Evolutionary conservation across 2,797 vertebrate genomes (phyloP).

Genomic region (Melanotaenia maccullochi): DNA sequence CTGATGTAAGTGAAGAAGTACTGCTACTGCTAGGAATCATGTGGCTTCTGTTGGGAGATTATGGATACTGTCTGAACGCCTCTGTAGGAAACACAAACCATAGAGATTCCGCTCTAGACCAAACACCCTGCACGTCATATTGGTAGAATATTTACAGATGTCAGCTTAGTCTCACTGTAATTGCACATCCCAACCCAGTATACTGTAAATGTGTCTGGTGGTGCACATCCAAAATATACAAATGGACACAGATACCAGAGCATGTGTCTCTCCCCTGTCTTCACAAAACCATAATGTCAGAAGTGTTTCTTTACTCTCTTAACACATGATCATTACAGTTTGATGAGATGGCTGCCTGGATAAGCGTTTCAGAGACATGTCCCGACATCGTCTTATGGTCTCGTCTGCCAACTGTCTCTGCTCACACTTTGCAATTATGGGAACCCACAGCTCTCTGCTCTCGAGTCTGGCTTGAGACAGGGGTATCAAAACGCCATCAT

Average conservation of each 20-base stretch:
- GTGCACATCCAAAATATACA: constrained; percentile 73
- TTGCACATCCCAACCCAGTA: constrained; percentile 63
- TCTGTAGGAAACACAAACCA: constrained; percentile 46
- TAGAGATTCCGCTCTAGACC: constrained; percentile 47
- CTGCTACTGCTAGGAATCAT: constrained; percentile 40
- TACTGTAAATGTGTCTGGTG: constrained; percentile 60
- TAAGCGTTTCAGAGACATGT: constrained; percentile 77
- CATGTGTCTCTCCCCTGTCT: constrained; percentile 57
- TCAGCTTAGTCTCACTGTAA: constrained; percentile 65
- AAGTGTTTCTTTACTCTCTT: constrained; percentile 74
- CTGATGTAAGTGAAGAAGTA: constrained; percentile 33
- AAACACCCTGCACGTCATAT: constrained; percentile 45
- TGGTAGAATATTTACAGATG: constrained; percentile 67
- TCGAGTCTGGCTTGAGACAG: constrained; percentile 37
- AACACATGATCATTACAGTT: constrained; percentile 78
- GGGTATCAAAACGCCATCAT: not conserved
- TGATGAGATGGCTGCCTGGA: constrained; percentile 74
- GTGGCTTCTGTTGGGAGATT: constrained; percentile 50
- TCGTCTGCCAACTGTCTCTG: constrained; percentile 72
- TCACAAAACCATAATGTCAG: constrained; percentile 75
- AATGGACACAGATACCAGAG: constrained; percentile 69
- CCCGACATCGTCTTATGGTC: constrained; percentile 66
- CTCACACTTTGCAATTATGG: constrained; percentile 77
- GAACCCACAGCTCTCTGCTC: constrained; percentile 57
- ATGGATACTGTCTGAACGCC: constrained; percentile 35